Conservation (phyloP, 2,113 vertebrate genomes). For the Montifringilla adamsi region DNA sequence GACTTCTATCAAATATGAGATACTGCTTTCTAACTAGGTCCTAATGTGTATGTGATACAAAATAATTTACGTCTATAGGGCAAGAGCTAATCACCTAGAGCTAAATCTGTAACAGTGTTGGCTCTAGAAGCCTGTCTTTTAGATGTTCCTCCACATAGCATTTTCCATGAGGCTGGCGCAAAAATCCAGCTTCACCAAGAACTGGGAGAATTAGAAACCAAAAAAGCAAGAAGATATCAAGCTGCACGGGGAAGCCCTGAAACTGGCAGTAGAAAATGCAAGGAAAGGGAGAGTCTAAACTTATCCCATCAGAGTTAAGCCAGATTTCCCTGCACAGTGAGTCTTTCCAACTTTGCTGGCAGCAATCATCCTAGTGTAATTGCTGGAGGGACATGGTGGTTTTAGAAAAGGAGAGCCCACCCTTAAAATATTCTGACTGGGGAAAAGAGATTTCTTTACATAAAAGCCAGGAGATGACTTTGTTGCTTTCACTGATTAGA, state of each 20-base stretch:
- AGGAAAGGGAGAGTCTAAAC: not conserved
- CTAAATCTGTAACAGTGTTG: not conserved
- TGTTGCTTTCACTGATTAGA: not conserved
- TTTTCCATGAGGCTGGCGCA: not conserved
- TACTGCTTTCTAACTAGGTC: not conserved
- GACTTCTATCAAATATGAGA: not conserved
- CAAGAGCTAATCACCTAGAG: not conserved
- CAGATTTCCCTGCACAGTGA: not conserved
- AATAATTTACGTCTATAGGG: not conserved
- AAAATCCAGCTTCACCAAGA: not conserved
- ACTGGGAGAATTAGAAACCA: not conserved
- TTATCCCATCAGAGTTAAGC: not conserved
- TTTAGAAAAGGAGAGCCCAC: slow-evolving; percentile 32
- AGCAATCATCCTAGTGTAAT: slow-evolving; percentile 11
- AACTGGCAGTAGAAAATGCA: not conserved
- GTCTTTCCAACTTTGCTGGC: not conserved
- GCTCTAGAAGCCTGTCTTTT: not conserved
- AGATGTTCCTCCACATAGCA: not conserved
- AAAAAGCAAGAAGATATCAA: not conserved
- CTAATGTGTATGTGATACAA: not conserved
- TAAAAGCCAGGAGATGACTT: not conserved
- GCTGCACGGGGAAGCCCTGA: not conserved
- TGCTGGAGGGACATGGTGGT: slow-evolving; percentile 23
- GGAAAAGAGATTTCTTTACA: not conserved
- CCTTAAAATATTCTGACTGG: slow-evolving; percentile 18